Evolutionary conservation across 1,140 invertebrate genomes (phyloP), one percentile per base, ranked within the genome.

Genomic region (Amyelois transitella): DNA sequence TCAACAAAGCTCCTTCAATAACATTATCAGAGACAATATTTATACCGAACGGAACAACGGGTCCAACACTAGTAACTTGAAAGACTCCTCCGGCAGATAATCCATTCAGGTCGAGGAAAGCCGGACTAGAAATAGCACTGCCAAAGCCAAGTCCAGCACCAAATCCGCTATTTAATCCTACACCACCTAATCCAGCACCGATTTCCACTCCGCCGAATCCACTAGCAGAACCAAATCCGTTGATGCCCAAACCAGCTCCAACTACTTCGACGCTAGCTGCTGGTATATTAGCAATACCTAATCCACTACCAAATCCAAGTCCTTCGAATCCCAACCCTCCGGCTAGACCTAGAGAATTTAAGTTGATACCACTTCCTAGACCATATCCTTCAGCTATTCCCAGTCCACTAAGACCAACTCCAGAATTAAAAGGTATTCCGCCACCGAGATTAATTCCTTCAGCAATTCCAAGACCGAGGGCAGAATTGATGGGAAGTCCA

Each of bases 1-100:
- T 66, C 25, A 51, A 24, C 6, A 77, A n/a, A 2, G 55, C 44
- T 5, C 78, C 78, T 56, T 75, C 74, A 17, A 58, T 65, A 0
- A 28, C 28, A 64, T 45, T 45, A 4, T 45, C 17, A 6, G 43
- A 45, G 5, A 45, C 43, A 2, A 45, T 18, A 8, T 0, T 56
- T 1, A 78, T 19, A 0, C 75, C 77, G 14, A 55, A 65, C 0
- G 68, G 62, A 17, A 19, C 18, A 18, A 45, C 12, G 0, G 72
- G 59, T 1, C 72, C 77, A 2, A 45, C 18, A 19, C 43, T 45
- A 18, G 17, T 17, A 18, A 45, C 10, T 6, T 17, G 43, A 7
- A 45, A 19, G 7, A 19, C 8, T 10, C 43, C 43, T 10, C 43
- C 18, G 43, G 18, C 19, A 19, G 43, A 45, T 1, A 45, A 6